These are phyloP conservation scores for Napeogenes inachia DNA, from an alignment of 2,888 invertebrate genomes.

Conservation along the genomic window DNA sequence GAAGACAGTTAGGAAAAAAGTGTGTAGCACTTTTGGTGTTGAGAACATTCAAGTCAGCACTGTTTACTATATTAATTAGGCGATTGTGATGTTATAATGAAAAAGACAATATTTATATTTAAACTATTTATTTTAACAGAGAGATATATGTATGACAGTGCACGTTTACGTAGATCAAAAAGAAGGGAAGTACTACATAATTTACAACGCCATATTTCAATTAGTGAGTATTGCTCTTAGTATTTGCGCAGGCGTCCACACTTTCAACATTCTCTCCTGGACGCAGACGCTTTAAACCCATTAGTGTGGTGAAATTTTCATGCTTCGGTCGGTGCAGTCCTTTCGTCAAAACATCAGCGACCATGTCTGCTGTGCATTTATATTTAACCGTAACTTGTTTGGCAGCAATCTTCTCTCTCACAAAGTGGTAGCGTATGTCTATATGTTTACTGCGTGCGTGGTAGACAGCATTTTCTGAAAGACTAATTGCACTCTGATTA, in stretches of 20 bases:
- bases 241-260: constrained; percentile 5
- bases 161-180: no score
- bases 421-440: constrained; percentile 31
- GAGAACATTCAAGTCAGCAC: no score
- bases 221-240: no score
- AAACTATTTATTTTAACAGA: no score
- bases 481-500: constrained; percentile 34
- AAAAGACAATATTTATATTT: no score
- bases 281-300: constrained; percentile 24
- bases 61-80: no score
- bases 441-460: constrained; percentile 32
- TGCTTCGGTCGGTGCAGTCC: constrained; percentile 29
- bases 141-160: no score
- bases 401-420: constrained; percentile 29
- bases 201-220: no score
- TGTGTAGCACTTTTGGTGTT: no score
- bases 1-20: no score
- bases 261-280: constrained; percentile 18
- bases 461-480: constrained; percentile 31
- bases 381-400: constrained; percentile 28
- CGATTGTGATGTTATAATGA: no score
- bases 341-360: constrained; percentile 30
- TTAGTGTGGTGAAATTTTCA: constrained; percentile 18
- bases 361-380: constrained; percentile 27
- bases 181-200: no score